Conservation (phyloP, 2,888 invertebrate species). For the Empis livida region DNA sequence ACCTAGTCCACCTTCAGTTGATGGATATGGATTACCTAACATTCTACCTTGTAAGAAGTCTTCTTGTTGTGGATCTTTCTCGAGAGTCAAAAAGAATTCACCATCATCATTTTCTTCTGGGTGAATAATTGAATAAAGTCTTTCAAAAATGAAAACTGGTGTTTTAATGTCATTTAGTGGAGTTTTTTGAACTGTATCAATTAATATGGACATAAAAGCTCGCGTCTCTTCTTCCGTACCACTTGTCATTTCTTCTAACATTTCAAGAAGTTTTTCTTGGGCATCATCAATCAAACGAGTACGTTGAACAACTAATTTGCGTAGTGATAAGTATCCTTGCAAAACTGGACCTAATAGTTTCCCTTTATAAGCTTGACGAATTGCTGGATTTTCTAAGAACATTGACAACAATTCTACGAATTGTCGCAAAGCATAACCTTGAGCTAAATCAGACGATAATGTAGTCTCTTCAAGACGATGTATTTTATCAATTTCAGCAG, state of each 20-base stretch:
- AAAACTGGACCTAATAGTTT: slow-evolving; percentile 59
- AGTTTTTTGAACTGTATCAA: slow-evolving; percentile 86
- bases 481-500: slow-evolving; percentile 76
- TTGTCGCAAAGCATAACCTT: slow-evolving; percentile 85
- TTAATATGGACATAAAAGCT: slow-evolving; percentile 94
- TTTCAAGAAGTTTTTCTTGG: slow-evolving; percentile 82
- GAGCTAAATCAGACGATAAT: slow-evolving; percentile 83
- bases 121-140: slow-evolving; percentile 92
- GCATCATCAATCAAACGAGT: slow-evolving; percentile 93
- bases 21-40: slow-evolving; percentile 96
- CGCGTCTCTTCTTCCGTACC: slow-evolving; percentile 92
- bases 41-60: slow-evolving; percentile 93
- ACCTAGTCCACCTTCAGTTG: slow-evolving; percentile 84
- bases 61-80: slow-evolving; percentile 98
- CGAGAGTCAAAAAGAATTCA: slow-evolving; percentile 90
- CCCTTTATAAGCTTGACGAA: slow-evolving; percentile 82
- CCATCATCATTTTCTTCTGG: slow-evolving; percentile 95
- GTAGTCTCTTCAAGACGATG: slow-evolving; percentile 85
- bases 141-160: slow-evolving; percentile 94
- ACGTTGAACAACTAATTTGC: slow-evolving; percentile 84
- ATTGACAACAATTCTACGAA: slow-evolving; percentile 77
- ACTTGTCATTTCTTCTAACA: slow-evolving; percentile 90
- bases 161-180: slow-evolving; percentile 86
- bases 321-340: slow-evolving; percentile 84
- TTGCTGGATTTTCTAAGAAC: slow-evolving; percentile 76